Conservation (phyloP, 2,888 invertebrate genomes). For the Phortica okadai region DNA sequence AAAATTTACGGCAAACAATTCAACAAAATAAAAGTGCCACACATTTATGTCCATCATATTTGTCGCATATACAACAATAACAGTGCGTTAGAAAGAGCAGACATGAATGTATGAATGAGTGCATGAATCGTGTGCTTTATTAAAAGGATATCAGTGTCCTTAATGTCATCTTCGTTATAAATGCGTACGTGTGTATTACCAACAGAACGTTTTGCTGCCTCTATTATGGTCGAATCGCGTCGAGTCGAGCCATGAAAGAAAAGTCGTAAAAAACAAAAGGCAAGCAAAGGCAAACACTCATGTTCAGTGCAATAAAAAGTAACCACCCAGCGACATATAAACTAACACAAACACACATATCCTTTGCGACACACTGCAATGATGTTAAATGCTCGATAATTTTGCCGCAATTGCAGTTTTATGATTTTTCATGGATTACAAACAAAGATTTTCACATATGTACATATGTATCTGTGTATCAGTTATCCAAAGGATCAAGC, state of each 20-base stretch:
- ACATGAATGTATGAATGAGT: not conserved
- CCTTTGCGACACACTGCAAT: conserved; percentile 7
- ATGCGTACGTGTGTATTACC: conserved; percentile 60
- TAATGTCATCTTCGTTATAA: conserved; percentile 45
- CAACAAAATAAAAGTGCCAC: conserved; percentile 27
- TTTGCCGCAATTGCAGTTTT: conserved; percentile 67
- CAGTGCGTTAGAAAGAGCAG: not conserved
- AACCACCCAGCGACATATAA: not conserved
- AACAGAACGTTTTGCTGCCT: not conserved
- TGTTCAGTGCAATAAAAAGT: conserved; percentile 23
- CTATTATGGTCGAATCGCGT: not conserved
- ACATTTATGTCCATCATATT: conserved; percentile 5
- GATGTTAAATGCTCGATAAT: conserved; percentile 68
- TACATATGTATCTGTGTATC: conserved; percentile 12
- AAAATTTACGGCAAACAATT: conserved; percentile 32
- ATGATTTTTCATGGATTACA: conserved; percentile 62
- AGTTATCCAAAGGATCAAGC: not conserved
- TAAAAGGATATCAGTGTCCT: conserved; percentile 61
- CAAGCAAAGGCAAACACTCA: not conserved
- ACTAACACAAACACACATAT: not conserved
- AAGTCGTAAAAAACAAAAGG: conserved; percentile 27
- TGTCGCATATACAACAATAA: not conserved
- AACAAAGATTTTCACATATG: conserved; percentile 44
- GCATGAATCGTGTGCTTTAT: conserved; percentile 36
- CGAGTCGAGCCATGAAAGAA: not conserved